Conservation (phyloP, 2,888 invertebrate genomes). For the Torymus tubicola region DNA sequence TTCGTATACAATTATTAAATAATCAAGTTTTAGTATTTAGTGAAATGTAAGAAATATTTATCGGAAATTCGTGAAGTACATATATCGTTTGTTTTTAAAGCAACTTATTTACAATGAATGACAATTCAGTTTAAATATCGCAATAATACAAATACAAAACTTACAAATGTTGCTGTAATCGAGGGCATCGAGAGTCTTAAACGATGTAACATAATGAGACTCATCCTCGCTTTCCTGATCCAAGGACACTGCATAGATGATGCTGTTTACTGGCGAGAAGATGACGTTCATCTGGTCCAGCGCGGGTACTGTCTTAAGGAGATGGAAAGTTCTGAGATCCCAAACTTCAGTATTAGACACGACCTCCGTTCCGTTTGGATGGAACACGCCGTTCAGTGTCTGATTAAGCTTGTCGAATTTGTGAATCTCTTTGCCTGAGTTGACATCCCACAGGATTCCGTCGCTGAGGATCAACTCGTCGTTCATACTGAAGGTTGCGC, state of each 20-base stretch:
- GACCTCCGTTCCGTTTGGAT: slow-evolving; percentile 96
- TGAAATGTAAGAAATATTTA: too few relatives aligned
- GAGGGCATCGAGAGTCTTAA: slow-evolving; percentile 94
- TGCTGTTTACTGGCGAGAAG: slow-evolving; percentile 91
- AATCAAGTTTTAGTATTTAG: too few relatives aligned
- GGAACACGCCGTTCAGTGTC: slow-evolving; percentile 95
- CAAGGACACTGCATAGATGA: slow-evolving; percentile 91
- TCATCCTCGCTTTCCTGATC: slow-evolving; percentile 86
- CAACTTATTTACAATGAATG: too few relatives aligned
- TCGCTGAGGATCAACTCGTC: slow-evolving; percentile 95
- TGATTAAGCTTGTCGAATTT: slow-evolving; percentile 99
- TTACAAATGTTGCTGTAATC: slow-evolving; percentile 95
- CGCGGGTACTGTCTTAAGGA: slow-evolving; percentile 94
- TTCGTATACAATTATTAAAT: neutral
- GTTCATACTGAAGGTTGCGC: slow-evolving; percentile 94
- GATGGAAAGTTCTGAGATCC: slow-evolving; percentile 96
- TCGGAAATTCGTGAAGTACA: too few relatives aligned
- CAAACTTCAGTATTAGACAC: slow-evolving; percentile 99
- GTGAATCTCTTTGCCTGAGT: slow-evolving; percentile 91
- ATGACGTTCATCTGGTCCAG: slow-evolving; percentile 93
- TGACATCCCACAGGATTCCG: slow-evolving; percentile 96
- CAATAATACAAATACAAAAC: slow-evolving; percentile 56
- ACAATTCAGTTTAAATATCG: too few relatives aligned
- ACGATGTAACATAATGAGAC: slow-evolving; percentile 91
- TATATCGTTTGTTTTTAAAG: too few relatives aligned